These are phyloP conservation scores for Epinotia demarniana DNA, from an alignment of 2,888 invertebrate genomes.

Conservation along the genomic window DNA sequence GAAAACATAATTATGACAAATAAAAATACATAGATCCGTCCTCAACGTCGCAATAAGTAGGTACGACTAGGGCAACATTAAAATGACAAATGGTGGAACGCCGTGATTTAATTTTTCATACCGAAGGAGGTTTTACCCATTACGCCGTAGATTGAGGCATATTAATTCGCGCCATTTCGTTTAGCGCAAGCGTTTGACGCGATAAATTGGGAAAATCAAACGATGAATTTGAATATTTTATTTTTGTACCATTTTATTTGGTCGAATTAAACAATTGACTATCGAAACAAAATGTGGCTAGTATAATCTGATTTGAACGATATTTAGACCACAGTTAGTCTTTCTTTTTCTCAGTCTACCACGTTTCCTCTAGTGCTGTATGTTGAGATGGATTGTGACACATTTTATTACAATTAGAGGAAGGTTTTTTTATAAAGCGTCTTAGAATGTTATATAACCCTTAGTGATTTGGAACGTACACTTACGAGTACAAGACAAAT, in stretches of 20 bases:
- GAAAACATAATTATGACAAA: too few species aligned
- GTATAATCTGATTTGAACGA: neutral
- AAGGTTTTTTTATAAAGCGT: neutral
- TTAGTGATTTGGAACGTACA: neutral
- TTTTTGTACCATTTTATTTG: conserved; percentile 27
- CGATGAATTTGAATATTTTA: conserved; percentile 37
- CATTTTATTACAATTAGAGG: too few species aligned
- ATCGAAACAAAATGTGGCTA: neutral
- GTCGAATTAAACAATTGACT: neutral
- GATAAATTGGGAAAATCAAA: conserved; percentile 55
- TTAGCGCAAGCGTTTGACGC: conserved; percentile 52
- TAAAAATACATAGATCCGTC: conserved; percentile 15
- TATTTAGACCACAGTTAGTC: neutral
- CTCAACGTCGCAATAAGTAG: conserved; percentile 53
- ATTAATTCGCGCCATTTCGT: conserved; percentile 67
- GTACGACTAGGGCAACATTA: conserved; percentile 73
- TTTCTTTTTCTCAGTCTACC: too few species aligned
- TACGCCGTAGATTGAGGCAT: conserved; percentile 52
- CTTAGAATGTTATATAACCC: neutral
- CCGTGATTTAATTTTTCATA: conserved; percentile 75
- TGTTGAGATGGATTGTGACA: too few species aligned
- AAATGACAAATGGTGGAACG: conserved; percentile 77
- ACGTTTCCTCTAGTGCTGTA: too few species aligned
- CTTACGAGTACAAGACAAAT: too few species aligned
- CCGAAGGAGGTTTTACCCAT: conserved; percentile 62